phyloP scores from a whole-genome alignment of 1,140 invertebrate genomes.

The Macrobrachium nipponense region DNA sequence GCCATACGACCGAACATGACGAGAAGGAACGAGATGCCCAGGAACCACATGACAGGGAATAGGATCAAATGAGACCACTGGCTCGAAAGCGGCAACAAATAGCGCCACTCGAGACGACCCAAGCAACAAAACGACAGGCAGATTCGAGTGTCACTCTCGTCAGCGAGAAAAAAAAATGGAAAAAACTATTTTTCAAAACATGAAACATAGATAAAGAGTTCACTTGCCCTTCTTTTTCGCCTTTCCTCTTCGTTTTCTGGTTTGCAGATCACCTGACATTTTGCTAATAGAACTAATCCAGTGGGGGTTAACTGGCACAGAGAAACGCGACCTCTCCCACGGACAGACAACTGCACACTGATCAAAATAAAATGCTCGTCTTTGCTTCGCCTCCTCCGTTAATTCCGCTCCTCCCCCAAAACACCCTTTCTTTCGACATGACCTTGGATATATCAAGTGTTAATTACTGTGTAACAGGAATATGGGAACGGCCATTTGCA shows the following conservation, averaged over 20 bases:
- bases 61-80: too few relatives aligned
- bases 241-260: slow-evolving; percentile 52
- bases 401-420: neutral
- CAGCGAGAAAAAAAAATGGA: neutral
- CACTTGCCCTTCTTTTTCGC: slow-evolving; percentile 50
- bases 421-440: neutral
- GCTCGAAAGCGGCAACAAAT: too few relatives aligned
- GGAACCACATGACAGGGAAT: too few relatives aligned
- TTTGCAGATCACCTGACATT: slow-evolving; percentile 53
- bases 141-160: neutral
- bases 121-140: neutral
- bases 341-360: slow-evolving; percentile 26
- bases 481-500: too few relatives aligned
- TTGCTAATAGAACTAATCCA: slow-evolving; percentile 15
- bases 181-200: neutral
- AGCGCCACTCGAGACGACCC: too few relatives aligned
- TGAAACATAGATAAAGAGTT: neutral
- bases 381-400: too few relatives aligned
- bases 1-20: too few relatives aligned
- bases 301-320: slow-evolving; percentile 16
- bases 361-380: slow-evolving; percentile 41
- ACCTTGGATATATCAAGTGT: neutral
- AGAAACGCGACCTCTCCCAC: neutral
- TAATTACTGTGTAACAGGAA: too few relatives aligned
- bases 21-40: too few relatives aligned